These are phyloP conservation scores for Cephalopholis sonnerati DNA, from an alignment of 2,113 vertebrate genomes.

Conservation along the genomic window DNA sequence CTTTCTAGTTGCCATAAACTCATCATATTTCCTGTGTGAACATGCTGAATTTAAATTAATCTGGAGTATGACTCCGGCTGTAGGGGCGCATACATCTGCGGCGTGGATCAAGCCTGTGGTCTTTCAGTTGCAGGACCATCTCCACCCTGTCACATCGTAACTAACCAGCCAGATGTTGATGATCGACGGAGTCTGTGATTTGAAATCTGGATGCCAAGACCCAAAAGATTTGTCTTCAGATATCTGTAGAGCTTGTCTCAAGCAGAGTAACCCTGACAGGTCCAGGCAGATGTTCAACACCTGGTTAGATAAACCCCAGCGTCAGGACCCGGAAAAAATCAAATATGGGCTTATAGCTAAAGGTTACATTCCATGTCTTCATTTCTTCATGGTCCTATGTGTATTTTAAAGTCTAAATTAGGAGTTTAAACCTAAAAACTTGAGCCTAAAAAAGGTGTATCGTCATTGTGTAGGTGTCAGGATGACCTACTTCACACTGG, in stretches of 20 bases:
- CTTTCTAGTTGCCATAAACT: neutral
- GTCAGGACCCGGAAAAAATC: neutral
- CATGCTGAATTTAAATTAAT: neutral
- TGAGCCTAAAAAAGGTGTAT: neutral
- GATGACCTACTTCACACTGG: constrained; percentile 28
- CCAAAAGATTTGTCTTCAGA: neutral
- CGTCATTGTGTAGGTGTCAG: neutral
- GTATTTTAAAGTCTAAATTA: neutral
- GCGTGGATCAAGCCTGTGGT: neutral
- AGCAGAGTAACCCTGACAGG: neutral
- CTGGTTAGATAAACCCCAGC: constrained; percentile 10
- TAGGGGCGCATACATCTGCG: neutral
- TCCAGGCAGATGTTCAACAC: constrained; percentile 44
- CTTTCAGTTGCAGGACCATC: constrained; percentile 2
- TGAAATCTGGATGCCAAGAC: neutral
- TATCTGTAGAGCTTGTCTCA: neutral
- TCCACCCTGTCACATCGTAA: neutral
- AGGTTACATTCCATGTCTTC: neutral
- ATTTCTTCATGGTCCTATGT: neutral
- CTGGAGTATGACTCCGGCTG: neutral
- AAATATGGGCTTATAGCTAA: neutral
- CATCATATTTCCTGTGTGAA: neutral
- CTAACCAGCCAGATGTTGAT: constrained; percentile 27
- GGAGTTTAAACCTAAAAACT: neutral
- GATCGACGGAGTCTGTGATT: neutral